Evolutionary conservation across 1,140 invertebrate genomes (phyloP).

Genomic region (Augochlora pura): DNA sequence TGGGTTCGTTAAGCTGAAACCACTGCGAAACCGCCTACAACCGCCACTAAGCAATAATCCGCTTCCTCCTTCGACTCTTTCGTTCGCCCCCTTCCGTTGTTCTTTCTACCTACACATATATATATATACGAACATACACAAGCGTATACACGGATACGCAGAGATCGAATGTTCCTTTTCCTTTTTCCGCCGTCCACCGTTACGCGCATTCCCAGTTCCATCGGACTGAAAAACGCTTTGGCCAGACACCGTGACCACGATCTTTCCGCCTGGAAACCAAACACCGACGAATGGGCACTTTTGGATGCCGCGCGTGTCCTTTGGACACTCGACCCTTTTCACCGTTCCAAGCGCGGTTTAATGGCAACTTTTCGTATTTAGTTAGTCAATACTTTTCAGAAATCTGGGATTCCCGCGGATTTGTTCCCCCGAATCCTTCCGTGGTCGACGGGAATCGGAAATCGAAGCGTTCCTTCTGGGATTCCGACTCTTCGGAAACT

Average conservation of each 20-base stretch:
- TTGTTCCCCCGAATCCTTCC: too few relatives aligned
- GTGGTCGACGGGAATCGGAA: too few relatives aligned
- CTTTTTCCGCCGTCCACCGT: background rate
- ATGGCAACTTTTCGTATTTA: too few relatives aligned
- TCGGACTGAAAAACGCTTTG: conserved; percentile 5
- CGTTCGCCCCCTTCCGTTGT: background rate
- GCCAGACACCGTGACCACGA: background rate
- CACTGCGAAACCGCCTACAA: conserved; percentile 61
- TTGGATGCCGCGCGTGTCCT: background rate
- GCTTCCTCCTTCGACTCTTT: conserved; percentile 24
- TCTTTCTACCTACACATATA: background rate
- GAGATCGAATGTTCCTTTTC: background rate
- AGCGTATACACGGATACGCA: too few relatives aligned
- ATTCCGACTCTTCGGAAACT: too few relatives aligned
- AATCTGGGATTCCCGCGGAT: too few relatives aligned
- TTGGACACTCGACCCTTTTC: too few relatives aligned
- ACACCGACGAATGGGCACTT: background rate
- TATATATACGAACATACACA: too few relatives aligned
- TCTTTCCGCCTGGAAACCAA: conserved; percentile 6
- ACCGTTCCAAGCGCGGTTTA: too few relatives aligned
- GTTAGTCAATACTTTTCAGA: too few relatives aligned
- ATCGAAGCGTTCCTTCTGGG: too few relatives aligned
- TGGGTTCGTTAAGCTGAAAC: conserved; percentile 69
- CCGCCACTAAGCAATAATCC: conserved; percentile 53
- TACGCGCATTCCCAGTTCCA: background rate